Base-by-base conservation (phyloP, 2,888 invertebrate species). In the Nemotelus pantherinus region DNA sequence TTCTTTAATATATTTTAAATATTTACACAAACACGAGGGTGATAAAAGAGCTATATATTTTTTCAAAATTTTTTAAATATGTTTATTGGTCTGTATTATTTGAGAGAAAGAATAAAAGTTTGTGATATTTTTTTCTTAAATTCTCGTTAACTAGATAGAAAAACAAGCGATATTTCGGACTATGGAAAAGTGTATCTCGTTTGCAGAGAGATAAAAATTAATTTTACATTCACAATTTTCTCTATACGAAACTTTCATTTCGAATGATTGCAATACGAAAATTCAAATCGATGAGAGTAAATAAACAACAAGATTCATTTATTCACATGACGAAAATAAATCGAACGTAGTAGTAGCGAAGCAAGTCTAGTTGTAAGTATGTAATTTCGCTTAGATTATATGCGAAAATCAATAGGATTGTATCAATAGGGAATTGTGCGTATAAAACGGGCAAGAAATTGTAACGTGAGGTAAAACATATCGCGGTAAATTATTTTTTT, bases 51-150 rank as follows among this genome's bases (percentile, higher is more conserved):
- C 25, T 25, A 25, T 25, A 25, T 57, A 55, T 55, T 68, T 5
- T 68, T 53, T 55, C 71, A 57, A 71, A 71, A 71, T 71, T 71
- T 44, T 71, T 41, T 9, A 45, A 25, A 71, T 55, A 57, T 53
- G 57, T 70, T 55, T n/a, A 57, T 71, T 53, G 3, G 41, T 55
- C 25, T 53, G 39, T 55, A 44, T 57, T 71, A 43, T 4, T 63
- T 41, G 6, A 50, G 45, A 41, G 45, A n/a, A 39, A 9, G 47
- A 45, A 45, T 63, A n/a, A 45, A 71, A 6, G 6, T 55, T 41
- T 71, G 71, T 71, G 71, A 71, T 71, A 71, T 71, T 71, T 71
- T 71, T 71, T 55, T 10, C n/a, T 47, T 5, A 45, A 55, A 68
- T 50, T 68, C 68, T 68, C 45, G 44, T 71, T 53, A 71, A 55